Percentiles rank a stretch among this genome's conserved stretches.
Evolutionary conservation across 2,797 vertebrate species (phyloP).

Genomic region (Falco biarmicus): DNA sequence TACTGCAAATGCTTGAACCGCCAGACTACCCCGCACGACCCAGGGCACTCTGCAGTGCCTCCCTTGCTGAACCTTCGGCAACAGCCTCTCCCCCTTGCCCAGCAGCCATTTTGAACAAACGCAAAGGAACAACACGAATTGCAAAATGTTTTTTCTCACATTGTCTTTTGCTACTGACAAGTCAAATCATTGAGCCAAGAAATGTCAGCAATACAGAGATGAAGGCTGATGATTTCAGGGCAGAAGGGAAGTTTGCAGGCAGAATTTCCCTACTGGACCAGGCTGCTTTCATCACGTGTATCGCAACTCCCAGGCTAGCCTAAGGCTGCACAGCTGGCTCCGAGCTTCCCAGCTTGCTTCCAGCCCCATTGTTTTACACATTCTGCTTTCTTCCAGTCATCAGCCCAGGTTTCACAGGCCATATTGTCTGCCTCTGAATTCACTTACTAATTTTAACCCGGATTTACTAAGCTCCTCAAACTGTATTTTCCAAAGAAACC

Average conservation of each 20-base stretch:
- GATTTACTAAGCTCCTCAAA: constrained; percentile 13
- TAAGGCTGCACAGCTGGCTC: constrained; percentile 17
- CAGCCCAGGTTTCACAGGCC: constrained; percentile 25
- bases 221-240: constrained; percentile 20
- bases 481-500: background rate
- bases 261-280: constrained; percentile 30
- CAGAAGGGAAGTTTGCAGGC: background rate
- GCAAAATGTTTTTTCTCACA: constrained; percentile 45
- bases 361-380: constrained; percentile 13
- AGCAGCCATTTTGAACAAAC: background rate
- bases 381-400: background rate
- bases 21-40: background rate
- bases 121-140: constrained; percentile 47
- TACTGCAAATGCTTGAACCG: background rate
- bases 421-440: constrained; percentile 33
- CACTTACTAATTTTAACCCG: constrained; percentile 28
- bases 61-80: background rate
- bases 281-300: background rate
- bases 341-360: background rate
- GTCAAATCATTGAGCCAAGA: constrained; percentile 23
- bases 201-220: constrained; percentile 30
- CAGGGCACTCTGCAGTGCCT: background rate
- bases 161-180: constrained; percentile 44
- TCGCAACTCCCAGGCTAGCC: constrained; percentile 14
- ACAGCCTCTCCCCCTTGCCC: background rate